These are phyloP conservation scores for Chiroxiphia lanceolata DNA, from an alignment of 2,797 vertebrate genomes.

Conservation along the genomic window DNA sequence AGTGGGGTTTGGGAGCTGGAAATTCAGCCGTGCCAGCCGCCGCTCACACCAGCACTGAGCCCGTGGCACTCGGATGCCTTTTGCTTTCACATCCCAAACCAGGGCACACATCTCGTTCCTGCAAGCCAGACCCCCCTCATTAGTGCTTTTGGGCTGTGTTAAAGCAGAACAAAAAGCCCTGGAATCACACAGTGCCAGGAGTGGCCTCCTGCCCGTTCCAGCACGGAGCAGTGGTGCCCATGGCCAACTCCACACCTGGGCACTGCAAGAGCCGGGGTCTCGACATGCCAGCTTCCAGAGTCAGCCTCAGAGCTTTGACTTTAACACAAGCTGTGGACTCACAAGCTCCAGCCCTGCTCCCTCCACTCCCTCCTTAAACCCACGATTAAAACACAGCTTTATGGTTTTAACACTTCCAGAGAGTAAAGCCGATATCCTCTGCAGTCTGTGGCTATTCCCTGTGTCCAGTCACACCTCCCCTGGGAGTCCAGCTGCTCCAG, in stretches of 20 bases:
- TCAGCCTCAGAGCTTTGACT: not conserved
- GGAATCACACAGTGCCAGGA: accelerated
- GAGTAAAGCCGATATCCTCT: not conserved
- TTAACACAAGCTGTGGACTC: not conserved
- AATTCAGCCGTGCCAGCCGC: not conserved
- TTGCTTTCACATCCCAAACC: not conserved
- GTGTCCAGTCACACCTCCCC: not conserved
- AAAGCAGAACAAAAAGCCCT: not conserved
- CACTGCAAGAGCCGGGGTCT: not conserved
- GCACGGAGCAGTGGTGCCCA: not conserved
- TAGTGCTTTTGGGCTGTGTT: accelerated
- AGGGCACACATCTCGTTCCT: not conserved
- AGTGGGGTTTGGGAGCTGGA: not conserved
- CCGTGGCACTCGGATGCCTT: accelerated
- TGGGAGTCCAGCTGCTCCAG: not conserved
- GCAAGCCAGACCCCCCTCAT: not conserved
- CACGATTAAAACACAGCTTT: not conserved
- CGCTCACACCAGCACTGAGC: not conserved
- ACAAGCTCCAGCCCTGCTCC: not conserved
- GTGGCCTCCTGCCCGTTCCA: not conserved
- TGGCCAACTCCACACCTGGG: not conserved
- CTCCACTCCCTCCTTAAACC: not conserved
- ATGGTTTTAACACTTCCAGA: not conserved
- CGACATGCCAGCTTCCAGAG: accelerated
- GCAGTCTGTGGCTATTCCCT: not conserved